Conservation (phyloP, 1,140 invertebrate species). For the Drosophila insularis region DNA sequence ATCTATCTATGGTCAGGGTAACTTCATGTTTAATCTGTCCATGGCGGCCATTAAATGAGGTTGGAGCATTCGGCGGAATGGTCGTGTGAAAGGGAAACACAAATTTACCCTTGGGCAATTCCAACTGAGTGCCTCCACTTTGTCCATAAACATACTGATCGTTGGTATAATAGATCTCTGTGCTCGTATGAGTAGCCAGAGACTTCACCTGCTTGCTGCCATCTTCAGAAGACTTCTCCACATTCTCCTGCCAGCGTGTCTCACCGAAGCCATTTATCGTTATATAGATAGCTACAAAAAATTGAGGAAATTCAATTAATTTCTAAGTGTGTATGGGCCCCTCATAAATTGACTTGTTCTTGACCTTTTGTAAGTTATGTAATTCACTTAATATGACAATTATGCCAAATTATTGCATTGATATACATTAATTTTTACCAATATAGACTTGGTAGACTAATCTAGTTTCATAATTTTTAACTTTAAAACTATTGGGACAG, state of each 20-base stretch:
- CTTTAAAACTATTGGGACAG: too few relatives aligned
- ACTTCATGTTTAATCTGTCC: constrained; percentile 88
- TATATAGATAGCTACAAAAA: constrained; percentile 83
- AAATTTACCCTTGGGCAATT: constrained; percentile 84
- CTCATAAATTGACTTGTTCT: constrained; percentile 2
- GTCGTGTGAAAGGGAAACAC: constrained; percentile 85
- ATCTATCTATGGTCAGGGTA: constrained; percentile 87
- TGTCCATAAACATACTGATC: constrained; percentile 70
- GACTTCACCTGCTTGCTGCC: constrained; percentile 67
- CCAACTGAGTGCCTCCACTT: constrained; percentile 83
- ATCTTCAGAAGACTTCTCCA: constrained; percentile 83
- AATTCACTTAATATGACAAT: not conserved
- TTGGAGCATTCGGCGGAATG: constrained; percentile 85
- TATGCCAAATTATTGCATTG: not conserved
- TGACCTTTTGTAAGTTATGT: constrained; percentile 8
- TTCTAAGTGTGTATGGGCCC: constrained; percentile 31
- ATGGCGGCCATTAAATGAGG: constrained; percentile 88
- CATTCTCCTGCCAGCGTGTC: constrained; percentile 84
- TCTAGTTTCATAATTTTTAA: too few relatives aligned
- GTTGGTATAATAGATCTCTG: constrained; percentile 68
- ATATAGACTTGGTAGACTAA: not conserved
- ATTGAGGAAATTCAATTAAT: constrained; percentile 55
- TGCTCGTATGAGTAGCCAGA: constrained; percentile 59
- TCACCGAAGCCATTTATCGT: constrained; percentile 85
- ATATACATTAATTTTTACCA: not conserved